Conservation (phyloP, 2,113 vertebrate genomes). For the Cottus gobio region DNA sequence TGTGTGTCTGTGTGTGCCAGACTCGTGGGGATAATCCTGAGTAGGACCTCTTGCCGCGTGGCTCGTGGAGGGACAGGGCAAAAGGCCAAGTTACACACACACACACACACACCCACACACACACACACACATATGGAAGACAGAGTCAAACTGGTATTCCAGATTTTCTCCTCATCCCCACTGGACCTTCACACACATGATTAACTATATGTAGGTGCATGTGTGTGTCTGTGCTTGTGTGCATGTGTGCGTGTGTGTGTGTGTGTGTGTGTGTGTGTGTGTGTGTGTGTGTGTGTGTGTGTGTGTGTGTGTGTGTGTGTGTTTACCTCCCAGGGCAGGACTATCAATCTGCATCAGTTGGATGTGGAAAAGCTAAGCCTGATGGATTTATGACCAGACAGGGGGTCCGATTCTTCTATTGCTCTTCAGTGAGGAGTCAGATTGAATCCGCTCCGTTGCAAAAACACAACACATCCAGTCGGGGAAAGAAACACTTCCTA, state of each 20-base stretch:
- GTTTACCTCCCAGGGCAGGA: slow-evolving; percentile 35
- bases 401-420: slow-evolving; percentile 55
- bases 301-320: slow-evolving; percentile 46
- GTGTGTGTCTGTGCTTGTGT: slow-evolving; percentile 42
- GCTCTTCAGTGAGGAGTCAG: slow-evolving; percentile 20
- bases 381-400: slow-evolving; percentile 57
- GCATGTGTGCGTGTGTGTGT: slow-evolving; percentile 54
- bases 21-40: slow-evolving; percentile 56
- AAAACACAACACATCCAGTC: slow-evolving; percentile 44
- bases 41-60: slow-evolving; percentile 55
- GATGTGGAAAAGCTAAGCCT: slow-evolving; percentile 62
- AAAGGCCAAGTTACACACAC: slow-evolving; percentile 52
- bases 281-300: slow-evolving; percentile 34
- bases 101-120: slow-evolving; percentile 31
- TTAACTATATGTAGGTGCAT: slow-evolving; percentile 53
- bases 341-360: slow-evolving; percentile 71
- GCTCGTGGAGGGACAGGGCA: slow-evolving; percentile 68
- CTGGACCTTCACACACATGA: slow-evolving; percentile 69
- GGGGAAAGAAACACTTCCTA: slow-evolving; percentile 20
- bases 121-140: slow-evolving; percentile 14
- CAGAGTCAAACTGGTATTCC: slow-evolving; percentile 68
- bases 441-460: slow-evolving; percentile 15
- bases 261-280: slow-evolving; percentile 37
- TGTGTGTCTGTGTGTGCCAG: slow-evolving; percentile 16
- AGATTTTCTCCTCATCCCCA: slow-evolving; percentile 68